Percentiles rank a stretch among this genome's conserved stretches.
Evolutionary conservation across 2,888 invertebrate genomes (phyloP).

Genomic region (Theretra japonica): DNA sequence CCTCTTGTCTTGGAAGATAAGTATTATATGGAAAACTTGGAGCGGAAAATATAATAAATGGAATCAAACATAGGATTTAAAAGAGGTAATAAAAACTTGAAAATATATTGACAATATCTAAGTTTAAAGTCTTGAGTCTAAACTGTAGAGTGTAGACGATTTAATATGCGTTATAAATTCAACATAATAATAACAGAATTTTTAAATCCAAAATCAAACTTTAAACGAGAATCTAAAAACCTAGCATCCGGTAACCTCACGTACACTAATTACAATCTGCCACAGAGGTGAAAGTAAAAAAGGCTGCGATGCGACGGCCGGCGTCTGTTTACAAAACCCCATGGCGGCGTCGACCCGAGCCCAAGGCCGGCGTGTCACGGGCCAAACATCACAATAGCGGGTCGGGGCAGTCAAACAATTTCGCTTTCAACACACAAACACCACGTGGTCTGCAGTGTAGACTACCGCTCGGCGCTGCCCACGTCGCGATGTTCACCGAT

Average conservation of each 20-base stretch:
- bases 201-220: background rate
- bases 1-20: too few relatives aligned
- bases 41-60: too few relatives aligned
- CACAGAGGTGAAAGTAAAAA: background rate
- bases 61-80: too few relatives aligned
- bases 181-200: too few relatives aligned
- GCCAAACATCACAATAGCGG: conserved; percentile 68
- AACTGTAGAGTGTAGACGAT: too few relatives aligned
- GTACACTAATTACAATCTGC: background rate
- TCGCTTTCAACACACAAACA: conserved; percentile 71
- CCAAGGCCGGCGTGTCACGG: conserved; percentile 73
- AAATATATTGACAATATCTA: too few relatives aligned
- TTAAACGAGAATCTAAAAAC: background rate
- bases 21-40: too few relatives aligned
- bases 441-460: conserved; percentile 41
- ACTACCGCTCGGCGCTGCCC: background rate
- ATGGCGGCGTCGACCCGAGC: conserved; percentile 60
- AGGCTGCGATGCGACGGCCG: background rate
- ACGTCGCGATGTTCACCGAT: conserved; percentile 7
- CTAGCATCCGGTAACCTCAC: background rate
- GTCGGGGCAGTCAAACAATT: conserved; percentile 66
- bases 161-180: too few relatives aligned
- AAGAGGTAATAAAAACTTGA: too few relatives aligned
- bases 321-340: conserved; percentile 65
- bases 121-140: too few relatives aligned